phyloP scores from a whole-genome alignment of 2,888 invertebrate species.

The Odontomyia ornata region DNA sequence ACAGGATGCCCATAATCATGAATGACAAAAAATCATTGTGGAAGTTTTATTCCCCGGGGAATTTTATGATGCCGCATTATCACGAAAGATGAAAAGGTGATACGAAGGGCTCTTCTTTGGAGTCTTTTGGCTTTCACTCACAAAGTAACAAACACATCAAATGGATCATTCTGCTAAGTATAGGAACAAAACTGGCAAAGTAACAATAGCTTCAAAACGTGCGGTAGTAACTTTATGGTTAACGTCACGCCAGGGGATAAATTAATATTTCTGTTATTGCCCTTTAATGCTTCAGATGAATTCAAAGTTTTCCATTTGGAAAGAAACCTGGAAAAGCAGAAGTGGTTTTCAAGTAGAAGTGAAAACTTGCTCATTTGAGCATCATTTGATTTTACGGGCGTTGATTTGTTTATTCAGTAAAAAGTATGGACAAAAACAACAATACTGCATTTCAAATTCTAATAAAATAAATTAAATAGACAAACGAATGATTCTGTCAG shows the following conservation, averaged over 20 bases:
- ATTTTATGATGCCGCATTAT: constrained; percentile 36
- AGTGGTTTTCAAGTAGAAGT: too few species aligned
- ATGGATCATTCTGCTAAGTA: constrained; percentile 18
- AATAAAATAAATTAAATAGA: too few species aligned
- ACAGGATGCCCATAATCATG: constrained; percentile 43
- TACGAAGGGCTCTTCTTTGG: background rate
- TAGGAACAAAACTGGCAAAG: background rate
- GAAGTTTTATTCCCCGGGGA: constrained; percentile 28
- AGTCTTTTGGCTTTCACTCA: background rate
- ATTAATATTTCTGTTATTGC: constrained; percentile 46
- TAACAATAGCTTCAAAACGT: constrained; percentile 1
- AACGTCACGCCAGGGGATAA: constrained; percentile 47
- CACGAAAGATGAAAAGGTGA: constrained; percentile 45
- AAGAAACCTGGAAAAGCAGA: too few species aligned
- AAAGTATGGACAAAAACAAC: too few species aligned
- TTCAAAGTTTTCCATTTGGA: background rate
- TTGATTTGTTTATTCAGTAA: too few species aligned
- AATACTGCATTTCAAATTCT: too few species aligned
- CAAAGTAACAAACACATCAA: constrained; percentile 11
- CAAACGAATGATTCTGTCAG: too few species aligned
- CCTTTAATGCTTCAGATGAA: constrained; percentile 10
- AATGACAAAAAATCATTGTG: constrained; percentile 38
- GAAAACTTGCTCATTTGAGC: too few species aligned
- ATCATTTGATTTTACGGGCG: too few species aligned
- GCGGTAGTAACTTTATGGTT: constrained; percentile 42